Evolutionary conservation across 2,888 invertebrate species (phyloP).

Genomic region (Brenthis hecate): DNA sequence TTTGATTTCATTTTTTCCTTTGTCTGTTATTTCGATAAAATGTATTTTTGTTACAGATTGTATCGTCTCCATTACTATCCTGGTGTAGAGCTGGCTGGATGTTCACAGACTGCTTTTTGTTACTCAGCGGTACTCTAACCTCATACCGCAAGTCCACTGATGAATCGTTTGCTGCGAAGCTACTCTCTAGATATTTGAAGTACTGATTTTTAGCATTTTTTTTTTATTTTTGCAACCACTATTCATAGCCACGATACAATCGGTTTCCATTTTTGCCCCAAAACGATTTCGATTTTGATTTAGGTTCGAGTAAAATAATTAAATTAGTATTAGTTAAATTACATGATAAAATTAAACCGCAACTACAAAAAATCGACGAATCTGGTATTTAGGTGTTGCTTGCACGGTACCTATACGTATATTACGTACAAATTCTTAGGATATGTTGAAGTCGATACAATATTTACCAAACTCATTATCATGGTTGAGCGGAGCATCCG

Average conservation of each 20-base stretch:
- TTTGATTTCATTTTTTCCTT: too few relatives aligned
- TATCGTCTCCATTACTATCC: slow-evolving; percentile 82
- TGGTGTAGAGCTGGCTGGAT: slow-evolving; percentile 84
- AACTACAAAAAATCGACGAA: too few relatives aligned
- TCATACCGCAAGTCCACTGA: slow-evolving; percentile 82
- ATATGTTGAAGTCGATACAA: background rate
- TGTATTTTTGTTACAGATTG: slow-evolving; percentile 58
- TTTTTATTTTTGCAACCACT: background rate
- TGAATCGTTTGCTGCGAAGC: slow-evolving; percentile 81
- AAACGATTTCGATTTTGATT: background rate
- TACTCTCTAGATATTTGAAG: slow-evolving; percentile 85
- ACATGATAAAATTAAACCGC: too few relatives aligned
- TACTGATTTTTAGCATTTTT: slow-evolving; percentile 47
- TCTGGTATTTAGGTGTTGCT: too few relatives aligned
- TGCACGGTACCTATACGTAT: too few relatives aligned
- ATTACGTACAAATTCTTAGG: background rate
- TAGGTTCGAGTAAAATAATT: too few relatives aligned
- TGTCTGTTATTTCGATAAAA: too few relatives aligned
- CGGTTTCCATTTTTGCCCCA: background rate
- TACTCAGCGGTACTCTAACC: slow-evolving; percentile 85
- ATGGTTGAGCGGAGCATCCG: background rate
- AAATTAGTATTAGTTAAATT: too few relatives aligned
- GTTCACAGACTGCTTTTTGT: slow-evolving; percentile 86
- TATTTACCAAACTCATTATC: slow-evolving; percentile 10
- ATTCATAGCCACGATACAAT: too few relatives aligned